Percentiles rank a stretch among this genome's conserved stretches.
phyloP scores from a whole-genome alignment of 1,140 invertebrate species.

The Ceratosolen solmsi region DNA sequence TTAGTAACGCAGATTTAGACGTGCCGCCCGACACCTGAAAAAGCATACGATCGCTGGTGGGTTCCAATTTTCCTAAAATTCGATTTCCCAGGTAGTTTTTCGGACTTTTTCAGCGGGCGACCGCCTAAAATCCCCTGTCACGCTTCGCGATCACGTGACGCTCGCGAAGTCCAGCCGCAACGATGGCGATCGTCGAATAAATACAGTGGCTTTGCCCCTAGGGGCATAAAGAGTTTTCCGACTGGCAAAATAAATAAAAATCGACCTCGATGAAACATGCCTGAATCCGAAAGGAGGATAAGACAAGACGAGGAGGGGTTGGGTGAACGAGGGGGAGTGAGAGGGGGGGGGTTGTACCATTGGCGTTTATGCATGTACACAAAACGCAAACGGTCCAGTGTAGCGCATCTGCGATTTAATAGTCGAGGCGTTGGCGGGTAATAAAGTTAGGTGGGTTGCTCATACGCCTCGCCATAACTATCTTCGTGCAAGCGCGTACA shows the following conservation, averaged over 20 bases:
- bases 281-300: neutral
- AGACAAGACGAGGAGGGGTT: neutral
- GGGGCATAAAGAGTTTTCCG: slow-evolving; percentile 14
- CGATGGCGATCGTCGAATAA: slow-evolving; percentile 46
- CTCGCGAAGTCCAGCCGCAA: neutral
- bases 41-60: slow-evolving; percentile 28
- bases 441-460: neutral
- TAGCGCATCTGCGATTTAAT: no score
- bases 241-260: slow-evolving; percentile 50
- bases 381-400: no score
- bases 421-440: no score
- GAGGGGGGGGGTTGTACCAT: no score
- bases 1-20: slow-evolving; percentile 31
- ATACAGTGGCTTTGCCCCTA: slow-evolving; percentile 42
- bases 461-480: neutral
- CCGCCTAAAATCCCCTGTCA: slow-evolving; percentile 42
- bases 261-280: neutral
- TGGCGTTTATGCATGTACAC: no score
- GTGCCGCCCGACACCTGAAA: neutral
- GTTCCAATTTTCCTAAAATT: slow-evolving; percentile 47
- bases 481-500: neutral
- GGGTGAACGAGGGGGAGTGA: no score
- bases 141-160: slow-evolving; percentile 23
- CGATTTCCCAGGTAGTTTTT: slow-evolving; percentile 48
- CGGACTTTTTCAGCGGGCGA: no score